phyloP scores from a whole-genome alignment of 2,797 vertebrate genomes.

The Ptychadena robeensis region DNA sequence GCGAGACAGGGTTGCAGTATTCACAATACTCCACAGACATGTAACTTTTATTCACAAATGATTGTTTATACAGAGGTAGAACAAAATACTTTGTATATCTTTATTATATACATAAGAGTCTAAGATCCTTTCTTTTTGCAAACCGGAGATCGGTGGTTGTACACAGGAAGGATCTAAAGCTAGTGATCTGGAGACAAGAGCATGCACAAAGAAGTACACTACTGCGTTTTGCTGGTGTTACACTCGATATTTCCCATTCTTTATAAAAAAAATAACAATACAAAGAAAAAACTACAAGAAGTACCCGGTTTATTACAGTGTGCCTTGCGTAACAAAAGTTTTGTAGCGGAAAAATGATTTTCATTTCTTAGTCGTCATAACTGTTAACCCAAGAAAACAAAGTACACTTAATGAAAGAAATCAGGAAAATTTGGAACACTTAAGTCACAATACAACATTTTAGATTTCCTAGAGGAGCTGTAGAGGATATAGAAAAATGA shows the following conservation, averaged over 20 bases:
- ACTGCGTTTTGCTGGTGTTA: slow-evolving; percentile 69
- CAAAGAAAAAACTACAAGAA: slow-evolving; percentile 64
- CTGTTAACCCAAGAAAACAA: background rate
- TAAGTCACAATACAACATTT: slow-evolving; percentile 64
- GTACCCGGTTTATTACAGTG: slow-evolving; percentile 57
- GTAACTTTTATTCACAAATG: slow-evolving; percentile 82
- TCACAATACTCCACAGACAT: slow-evolving; percentile 75
- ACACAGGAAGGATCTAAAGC: slow-evolving; percentile 60
- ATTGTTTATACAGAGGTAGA: slow-evolving; percentile 78
- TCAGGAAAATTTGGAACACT: slow-evolving; percentile 64
- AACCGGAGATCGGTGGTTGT: slow-evolving; percentile 55
- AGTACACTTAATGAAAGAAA: slow-evolving; percentile 56
- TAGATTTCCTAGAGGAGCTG: slow-evolving; percentile 58
- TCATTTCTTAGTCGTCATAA: background rate
- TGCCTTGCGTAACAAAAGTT: slow-evolving; percentile 41
- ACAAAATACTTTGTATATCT: slow-evolving; percentile 80
- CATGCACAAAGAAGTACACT: slow-evolving; percentile 68
- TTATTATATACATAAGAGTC: slow-evolving; percentile 76
- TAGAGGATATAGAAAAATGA: background rate
- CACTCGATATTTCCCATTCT: slow-evolving; percentile 62
- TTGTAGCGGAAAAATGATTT: background rate
- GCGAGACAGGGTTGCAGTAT: slow-evolving; percentile 64
- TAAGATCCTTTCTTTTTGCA: slow-evolving; percentile 61
- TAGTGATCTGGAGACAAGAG: slow-evolving; percentile 67
- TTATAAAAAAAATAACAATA: slow-evolving; percentile 64